Conservation (phyloP, 2,888 invertebrate genomes). For the Harpalus rubripes region DNA sequence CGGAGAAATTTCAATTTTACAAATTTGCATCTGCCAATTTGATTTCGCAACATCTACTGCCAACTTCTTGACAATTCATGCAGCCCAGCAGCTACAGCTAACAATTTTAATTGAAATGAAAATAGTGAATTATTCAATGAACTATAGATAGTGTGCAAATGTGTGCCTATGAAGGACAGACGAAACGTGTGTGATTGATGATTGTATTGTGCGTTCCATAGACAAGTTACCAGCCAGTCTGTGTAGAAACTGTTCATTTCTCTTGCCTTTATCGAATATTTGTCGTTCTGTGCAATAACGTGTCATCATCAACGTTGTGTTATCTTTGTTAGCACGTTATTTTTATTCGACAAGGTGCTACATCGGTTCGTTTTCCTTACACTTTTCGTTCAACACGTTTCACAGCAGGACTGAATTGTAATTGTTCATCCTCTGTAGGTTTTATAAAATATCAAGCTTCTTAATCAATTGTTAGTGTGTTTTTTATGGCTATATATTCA, state of each 20-base stretch:
- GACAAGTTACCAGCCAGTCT: conserved; percentile 65
- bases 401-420: conserved; percentile 25
- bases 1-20: conserved; percentile 58
- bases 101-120: conserved; percentile 62
- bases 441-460: conserved; percentile 60
- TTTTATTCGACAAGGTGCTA: conserved; percentile 57
- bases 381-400: conserved; percentile 23
- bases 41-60: conserved; percentile 67
- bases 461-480: conserved; percentile 50
- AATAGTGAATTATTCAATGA: conserved; percentile 63
- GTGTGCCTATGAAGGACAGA: conserved; percentile 63
- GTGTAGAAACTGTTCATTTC: conserved; percentile 63
- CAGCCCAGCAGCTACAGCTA: conserved; percentile 66
- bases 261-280: conserved; percentile 61
- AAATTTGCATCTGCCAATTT: conserved; percentile 67
- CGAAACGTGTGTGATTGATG: conserved; percentile 9
- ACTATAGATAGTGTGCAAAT: conserved; percentile 67
- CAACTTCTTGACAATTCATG: conserved; percentile 66
- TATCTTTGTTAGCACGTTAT: conserved; percentile 50
- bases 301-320: conserved; percentile 36
- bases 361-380: conserved; percentile 32
- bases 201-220: conserved; percentile 53
- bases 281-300: conserved; percentile 60
- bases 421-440: conserved; percentile 54
- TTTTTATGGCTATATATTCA: conserved; percentile 35